Conservation (phyloP, 2,113 vertebrate genomes). For the Passer domesticus region DNA sequence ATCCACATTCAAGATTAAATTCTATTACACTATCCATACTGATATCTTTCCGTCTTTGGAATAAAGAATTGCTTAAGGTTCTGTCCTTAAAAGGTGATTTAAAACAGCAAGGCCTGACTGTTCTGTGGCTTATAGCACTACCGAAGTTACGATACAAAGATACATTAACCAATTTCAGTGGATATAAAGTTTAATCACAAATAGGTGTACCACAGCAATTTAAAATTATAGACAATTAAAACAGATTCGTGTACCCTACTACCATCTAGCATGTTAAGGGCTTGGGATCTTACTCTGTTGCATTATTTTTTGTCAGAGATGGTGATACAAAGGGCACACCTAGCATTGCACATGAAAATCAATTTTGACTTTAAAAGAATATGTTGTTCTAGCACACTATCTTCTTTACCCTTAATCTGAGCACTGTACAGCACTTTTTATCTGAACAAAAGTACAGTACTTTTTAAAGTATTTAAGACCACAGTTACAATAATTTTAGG, state of each 20-base stretch:
- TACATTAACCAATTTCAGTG: neutral
- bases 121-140: neutral
- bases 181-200: neutral
- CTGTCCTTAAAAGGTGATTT: neutral
- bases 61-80: neutral
- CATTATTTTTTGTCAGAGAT: neutral
- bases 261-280: neutral
- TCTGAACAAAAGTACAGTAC: neutral
- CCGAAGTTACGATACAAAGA: neutral
- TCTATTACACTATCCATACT: neutral
- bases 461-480: neutral
- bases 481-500: neutral
- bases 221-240: neutral
- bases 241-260: neutral
- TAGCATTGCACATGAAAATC: neutral
- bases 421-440: neutral
- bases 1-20: constrained; percentile 2
- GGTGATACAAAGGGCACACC: neutral
- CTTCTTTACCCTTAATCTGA: neutral
- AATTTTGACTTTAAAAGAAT: neutral
- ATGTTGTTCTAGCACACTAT: neutral
- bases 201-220: neutral
- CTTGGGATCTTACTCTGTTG: neutral
- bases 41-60: neutral
- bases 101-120: neutral